phyloP scores from a whole-genome alignment of 53 echinoderm and acorn worm species.

The Holothuria scabra region DNA sequence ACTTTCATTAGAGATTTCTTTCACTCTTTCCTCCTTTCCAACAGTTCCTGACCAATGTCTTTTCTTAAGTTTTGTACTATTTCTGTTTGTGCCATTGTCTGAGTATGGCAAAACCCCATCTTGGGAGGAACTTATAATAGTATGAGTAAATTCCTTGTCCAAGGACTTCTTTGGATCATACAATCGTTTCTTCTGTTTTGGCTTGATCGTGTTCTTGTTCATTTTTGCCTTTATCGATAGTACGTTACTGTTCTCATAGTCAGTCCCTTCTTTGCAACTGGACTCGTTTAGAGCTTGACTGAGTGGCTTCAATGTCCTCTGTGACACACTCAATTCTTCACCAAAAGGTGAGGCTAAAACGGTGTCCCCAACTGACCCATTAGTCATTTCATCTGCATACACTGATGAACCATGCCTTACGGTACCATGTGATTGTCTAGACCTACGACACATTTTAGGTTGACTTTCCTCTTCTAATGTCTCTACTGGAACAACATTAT shows the following conservation, averaged over 20 bases:
- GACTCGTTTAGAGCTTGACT: slow-evolving; percentile 29
- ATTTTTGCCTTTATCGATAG: slow-evolving; percentile 3
- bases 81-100: background rate
- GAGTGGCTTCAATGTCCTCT: slow-evolving; percentile 20
- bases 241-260: background rate
- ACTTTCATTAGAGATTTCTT: slow-evolving; percentile 14
- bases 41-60: background rate
- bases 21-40: background rate
- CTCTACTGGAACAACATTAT: background rate
- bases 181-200: slow-evolving; percentile 28
- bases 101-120: no score
- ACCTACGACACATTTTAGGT: slow-evolving; percentile 3
- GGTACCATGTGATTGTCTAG: slow-evolving; percentile 17
- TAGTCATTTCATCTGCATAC: background rate
- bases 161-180: slow-evolving; percentile 35
- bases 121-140: background rate
- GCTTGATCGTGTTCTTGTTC: background rate
- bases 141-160: slow-evolving; percentile 29
- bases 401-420: no score
- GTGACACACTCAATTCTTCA: background rate
- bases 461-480: no score
- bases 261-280: background rate
- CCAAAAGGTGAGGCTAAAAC: background rate
- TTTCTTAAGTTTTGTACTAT: background rate
- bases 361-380: background rate